Evolutionary conservation across 2,113 vertebrate species (phyloP).

Genomic region (Pelobates fuscus): DNA sequence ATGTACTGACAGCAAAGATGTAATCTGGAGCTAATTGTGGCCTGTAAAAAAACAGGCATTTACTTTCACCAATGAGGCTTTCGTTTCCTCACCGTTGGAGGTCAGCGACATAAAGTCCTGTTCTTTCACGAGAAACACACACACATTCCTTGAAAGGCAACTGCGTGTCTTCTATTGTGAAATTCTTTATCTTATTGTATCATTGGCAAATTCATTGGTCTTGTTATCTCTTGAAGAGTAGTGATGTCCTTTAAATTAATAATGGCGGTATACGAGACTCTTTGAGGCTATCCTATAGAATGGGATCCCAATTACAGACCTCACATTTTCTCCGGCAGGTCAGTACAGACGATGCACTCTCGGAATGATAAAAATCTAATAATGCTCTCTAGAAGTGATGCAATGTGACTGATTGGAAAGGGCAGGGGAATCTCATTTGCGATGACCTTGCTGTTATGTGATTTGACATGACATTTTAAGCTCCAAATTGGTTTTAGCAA

Average conservation of each 20-base stretch:
- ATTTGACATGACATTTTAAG: conserved; percentile 79
- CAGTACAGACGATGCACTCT: conserved; percentile 67
- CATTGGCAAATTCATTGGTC: conserved; percentile 65
- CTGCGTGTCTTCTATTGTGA: conserved; percentile 32
- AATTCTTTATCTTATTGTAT: conserved; percentile 62
- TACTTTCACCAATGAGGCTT: not conserved
- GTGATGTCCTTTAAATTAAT: conserved; percentile 69
- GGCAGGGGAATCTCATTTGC: conserved; percentile 77
- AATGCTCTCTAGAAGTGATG: conserved; percentile 69
- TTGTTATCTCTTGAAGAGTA: conserved; percentile 65
- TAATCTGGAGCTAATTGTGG: not conserved
- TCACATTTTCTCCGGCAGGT: conserved; percentile 65
- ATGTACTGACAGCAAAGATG: not conserved
- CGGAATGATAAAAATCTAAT: conserved; percentile 80
- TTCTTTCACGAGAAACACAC: conserved; percentile 5
- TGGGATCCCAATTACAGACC: conserved; percentile 62
- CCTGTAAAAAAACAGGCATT: not conserved
- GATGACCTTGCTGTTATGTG: conserved; percentile 72
- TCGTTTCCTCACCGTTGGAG: not conserved
- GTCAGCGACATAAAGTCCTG: not conserved
- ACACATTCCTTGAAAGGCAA: conserved; percentile 19
- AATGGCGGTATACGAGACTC: conserved; percentile 68
- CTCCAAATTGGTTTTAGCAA: conserved; percentile 74
- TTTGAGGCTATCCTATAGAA: conserved; percentile 72
- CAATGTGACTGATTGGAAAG: conserved; percentile 76